Base-by-base conservation (phyloP, 2,888 invertebrate genomes). In the Melieria picta region DNA sequence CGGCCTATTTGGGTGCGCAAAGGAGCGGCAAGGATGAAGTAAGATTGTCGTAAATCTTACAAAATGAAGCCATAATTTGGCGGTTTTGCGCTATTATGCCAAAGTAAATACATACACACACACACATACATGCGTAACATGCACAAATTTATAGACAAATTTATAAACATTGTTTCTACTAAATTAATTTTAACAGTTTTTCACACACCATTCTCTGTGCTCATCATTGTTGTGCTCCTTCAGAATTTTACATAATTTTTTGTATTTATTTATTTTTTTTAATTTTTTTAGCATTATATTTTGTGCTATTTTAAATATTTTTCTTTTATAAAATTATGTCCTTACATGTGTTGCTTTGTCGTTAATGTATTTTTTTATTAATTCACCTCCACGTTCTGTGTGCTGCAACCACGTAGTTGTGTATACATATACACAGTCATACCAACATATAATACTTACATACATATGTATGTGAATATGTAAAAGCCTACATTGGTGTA, bases 81-180 rank as follows among this genome's bases (percentile, higher is more conserved):
- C 9, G 43, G 43, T 61, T 61, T 61, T 9, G 43, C 61, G 45
- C 45, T 45, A 61, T 61, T 61, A 45, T 61, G 43, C 5, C 61
- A 61, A 61, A 43, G 61, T 30, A 3, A 30, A 45, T 9, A n/a
- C 45, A 45, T 9, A 11, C 30, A 30, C 30, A 30, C 3, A 2
- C 30, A 30, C 3, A 30, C 30, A 30, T 30, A 30, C 30, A 2
- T 30, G 30, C 1, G 2, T 30, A 30, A 30, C 30, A 30, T 30
- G 30, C 30, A 30, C 30, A 30, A 2, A 30, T 30, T 3, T 30
- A 30, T 3, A 30, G 2, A 30, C 30, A 30, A 2, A 30, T 30
- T 3, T 30, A 30, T 3, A 30, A 2, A 30, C 30, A 11, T 0
- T 45, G 45, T 7, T 52, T 52, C 52, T 5, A 4, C 10, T 30